These are phyloP conservation scores for Eurystomus gularis DNA, from an alignment of 2,113 vertebrate species.

Conservation along the genomic window DNA sequence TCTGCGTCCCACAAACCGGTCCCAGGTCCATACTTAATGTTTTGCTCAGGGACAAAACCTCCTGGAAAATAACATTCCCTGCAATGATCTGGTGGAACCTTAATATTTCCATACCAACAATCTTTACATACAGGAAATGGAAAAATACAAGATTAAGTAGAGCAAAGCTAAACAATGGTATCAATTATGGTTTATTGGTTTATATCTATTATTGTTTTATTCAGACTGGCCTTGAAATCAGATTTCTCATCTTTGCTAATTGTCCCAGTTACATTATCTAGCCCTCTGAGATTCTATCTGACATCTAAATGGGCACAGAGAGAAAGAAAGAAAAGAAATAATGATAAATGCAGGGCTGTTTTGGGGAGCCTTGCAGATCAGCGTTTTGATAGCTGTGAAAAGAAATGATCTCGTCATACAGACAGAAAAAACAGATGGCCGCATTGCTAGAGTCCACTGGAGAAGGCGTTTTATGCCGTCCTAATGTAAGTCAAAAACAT, in stretches of 20 bases:
- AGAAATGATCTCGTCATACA: not conserved
- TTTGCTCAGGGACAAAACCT: not conserved
- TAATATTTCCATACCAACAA: not conserved
- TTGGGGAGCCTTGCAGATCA: constrained; percentile 16
- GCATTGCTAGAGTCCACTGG: constrained; percentile 12
- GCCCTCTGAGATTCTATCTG: not conserved
- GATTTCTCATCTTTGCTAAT: not conserved
- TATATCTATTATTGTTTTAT: not conserved
- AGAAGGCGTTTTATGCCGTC: not conserved
- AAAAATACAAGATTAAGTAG: not conserved
- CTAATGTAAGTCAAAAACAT: not conserved
- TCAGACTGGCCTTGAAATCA: not conserved
- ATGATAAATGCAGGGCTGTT: not conserved
- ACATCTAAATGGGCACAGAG: not conserved
- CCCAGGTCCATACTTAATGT: not conserved
- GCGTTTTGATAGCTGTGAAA: constrained; percentile 44
- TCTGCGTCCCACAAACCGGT: not conserved
- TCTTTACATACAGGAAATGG: not conserved
- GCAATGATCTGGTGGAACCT: not conserved
- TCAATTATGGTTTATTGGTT: not conserved
- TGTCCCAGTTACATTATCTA: not conserved
- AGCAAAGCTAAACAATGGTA: not conserved
- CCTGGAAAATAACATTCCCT: not conserved
- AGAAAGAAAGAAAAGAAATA: not conserved
- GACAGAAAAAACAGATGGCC: constrained; percentile 20